Evolutionary conservation across 2,888 invertebrate genomes (phyloP).

Genomic region (Thymelicus lineola): DNA sequence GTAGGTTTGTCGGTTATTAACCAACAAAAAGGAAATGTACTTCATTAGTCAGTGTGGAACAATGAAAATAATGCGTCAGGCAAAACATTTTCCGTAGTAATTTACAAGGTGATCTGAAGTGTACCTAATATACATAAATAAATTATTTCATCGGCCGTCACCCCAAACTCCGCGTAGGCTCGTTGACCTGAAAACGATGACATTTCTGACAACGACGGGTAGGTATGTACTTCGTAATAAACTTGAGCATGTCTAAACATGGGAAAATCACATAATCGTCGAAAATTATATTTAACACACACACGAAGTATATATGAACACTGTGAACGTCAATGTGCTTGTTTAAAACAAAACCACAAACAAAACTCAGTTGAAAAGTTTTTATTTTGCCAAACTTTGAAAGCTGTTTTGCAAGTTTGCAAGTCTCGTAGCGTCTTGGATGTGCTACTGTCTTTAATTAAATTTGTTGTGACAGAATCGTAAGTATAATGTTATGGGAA

Average conservation of each 20-base stretch:
- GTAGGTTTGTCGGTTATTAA: no score
- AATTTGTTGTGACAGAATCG: not conserved
- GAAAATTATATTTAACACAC: not conserved
- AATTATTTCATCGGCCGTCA: constrained; percentile 31
- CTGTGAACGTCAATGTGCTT: not conserved
- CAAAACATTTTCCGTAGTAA: not conserved
- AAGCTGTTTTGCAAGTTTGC: constrained; percentile 24
- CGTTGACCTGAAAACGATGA: constrained; percentile 33
- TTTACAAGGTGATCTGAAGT: constrained; percentile 5
- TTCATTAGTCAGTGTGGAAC: not conserved
- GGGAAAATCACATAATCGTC: constrained; percentile 9
- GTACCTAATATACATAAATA: constrained; percentile 25
- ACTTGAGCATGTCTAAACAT: constrained; percentile 15
- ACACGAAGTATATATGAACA: constrained; percentile 17
- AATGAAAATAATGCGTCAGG: not conserved
- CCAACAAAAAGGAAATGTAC: no score
- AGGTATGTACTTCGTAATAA: constrained; percentile 19
- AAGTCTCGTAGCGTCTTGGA: constrained; percentile 8
- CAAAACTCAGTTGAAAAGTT: constrained; percentile 13
- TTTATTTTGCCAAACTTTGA: constrained; percentile 11
- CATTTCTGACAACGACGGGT: constrained; percentile 18
- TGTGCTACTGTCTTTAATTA: not conserved
- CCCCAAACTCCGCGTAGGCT: constrained; percentile 16
- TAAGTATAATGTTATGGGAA: not conserved
- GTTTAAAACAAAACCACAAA: constrained; percentile 21